Base-by-base conservation (phyloP, 2,113 vertebrate genomes). In the Podocnemis expansa region DNA sequence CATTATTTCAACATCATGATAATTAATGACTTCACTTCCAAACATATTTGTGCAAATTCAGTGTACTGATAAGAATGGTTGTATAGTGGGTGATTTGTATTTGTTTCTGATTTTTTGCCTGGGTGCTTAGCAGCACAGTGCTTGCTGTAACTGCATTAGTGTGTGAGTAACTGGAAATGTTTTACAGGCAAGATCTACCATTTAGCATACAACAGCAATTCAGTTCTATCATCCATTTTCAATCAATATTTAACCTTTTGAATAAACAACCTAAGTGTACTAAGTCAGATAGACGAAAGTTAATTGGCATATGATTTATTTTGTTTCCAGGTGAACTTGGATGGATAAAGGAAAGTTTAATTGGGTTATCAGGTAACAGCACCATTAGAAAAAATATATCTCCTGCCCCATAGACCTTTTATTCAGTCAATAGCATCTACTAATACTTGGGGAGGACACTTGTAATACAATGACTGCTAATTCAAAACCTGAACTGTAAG, bases 341-440 rank as follows among this genome's bases (percentile, higher is more conserved):
- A 97, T 95, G 92, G 94, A 94, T 97, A 97, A 95, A 98, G 94
- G 96, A 91, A 96, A 96, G 89, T 93, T n/a, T 96, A 97, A 97
- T 97, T 98, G 93, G 82, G 94, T 98, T 97, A 97, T 96, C n/a
- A 97, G 96, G 94, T 97, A 98, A 93, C 60, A 95, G 95, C 89
- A 96, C 92, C 95, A 91, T 96, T 97, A 95, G 94, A 88, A 91
- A n/a, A 91, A 97, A 95, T 90, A 92, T 93, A 93, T 96, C 91
- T 97, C 88, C 84, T 90, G 89, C 89, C 94, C 87, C 84, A 87
- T 87, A 97, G 93, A 95, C 90, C 80, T 97, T 97, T 96, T 94
- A 81, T 91, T 96, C 93, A 89, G 94, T 96, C 97, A 97, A 94
- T 96, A 94, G 85, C 85, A 95, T 94, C 92, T 96, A 93, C 80